Evolutionary conservation across 2,797 vertebrate species (phyloP), one percentile per base, ranked within the genome.

Genomic region (Streptopelia turtur): DNA sequence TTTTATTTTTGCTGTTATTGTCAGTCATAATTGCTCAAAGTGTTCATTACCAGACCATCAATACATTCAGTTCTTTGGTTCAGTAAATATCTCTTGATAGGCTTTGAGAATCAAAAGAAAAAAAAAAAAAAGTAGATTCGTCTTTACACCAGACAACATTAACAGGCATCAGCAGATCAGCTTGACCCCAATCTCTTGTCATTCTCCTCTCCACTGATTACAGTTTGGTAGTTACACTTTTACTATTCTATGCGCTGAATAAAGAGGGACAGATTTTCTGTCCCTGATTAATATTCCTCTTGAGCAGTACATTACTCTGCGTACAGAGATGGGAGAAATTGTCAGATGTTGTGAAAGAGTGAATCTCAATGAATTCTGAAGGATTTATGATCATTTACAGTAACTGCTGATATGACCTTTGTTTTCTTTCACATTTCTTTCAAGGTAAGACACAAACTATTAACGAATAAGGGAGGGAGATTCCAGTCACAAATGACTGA

Each of bases 381-480:
- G 64, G 60, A 85, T 84, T 89, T 81, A 60, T 75, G 30, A 64
- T 63, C 33, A 41, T 71, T 87, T 85, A 31, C 63, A 14, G 49
- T 80, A 45, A 85, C 31, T 83, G 64, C 53, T 66, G 59, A 4
- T 60, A 13, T 0, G 11, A 77, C 49, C 68, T 94, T 24, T 89
- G 39, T 71, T 93, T 82, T 60, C 68, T 20, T 1, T 11, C 47
- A 13, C 9, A 4, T 30, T 60, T 47, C 28, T 64, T 45, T 45
- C 50, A 75, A 81, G 47, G 64, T 72, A 90, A 74, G 47, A 22
- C 9, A 47, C 28, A 59, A 81, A 56, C 13, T 43, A 6, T 3
- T 52, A 49, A 13, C 31, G 71, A 59, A 23, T 13, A 43, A 68
- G 24, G 15, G 31, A 85, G 18, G 25, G 27, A 72, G 45, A 52